These are phyloP conservation scores for Papilio polyxenes DNA, from an alignment of 1,140 invertebrate species.

Conservation along the genomic window DNA sequence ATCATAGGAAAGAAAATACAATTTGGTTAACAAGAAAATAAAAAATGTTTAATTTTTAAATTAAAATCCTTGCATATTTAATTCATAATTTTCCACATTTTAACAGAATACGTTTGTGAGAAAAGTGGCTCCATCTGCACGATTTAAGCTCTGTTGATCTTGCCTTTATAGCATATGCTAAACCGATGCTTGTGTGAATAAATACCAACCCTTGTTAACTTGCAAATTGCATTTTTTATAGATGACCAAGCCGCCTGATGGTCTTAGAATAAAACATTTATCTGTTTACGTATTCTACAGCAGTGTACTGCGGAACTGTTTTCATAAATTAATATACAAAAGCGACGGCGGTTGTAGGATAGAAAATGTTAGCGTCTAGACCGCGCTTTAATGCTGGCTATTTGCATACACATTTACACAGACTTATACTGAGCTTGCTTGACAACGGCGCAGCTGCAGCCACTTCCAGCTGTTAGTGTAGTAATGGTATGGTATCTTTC, in stretches of 20 bases:
- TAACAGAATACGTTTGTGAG: not conserved
- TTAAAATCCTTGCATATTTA: not conserved
- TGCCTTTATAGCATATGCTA: not conserved
- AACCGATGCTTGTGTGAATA: not conserved
- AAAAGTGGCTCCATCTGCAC: not conserved
- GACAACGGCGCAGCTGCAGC: not conserved
- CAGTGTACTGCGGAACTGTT: not conserved
- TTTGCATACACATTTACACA: slow-evolving; percentile 18
- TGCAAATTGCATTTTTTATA: not conserved
- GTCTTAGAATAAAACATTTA: not conserved
- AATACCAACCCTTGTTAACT: slow-evolving; percentile 1
- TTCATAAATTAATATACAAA: slow-evolving; percentile 18
- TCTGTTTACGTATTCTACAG: not conserved
- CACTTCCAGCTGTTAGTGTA: not conserved
- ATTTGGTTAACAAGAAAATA: not conserved
- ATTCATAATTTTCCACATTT: not conserved
- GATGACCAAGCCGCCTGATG: not conserved
- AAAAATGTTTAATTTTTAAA: not conserved
- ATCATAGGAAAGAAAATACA: not conserved
- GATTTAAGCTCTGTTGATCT: not conserved
- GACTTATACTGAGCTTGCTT: not conserved
- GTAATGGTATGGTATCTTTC: not conserved
- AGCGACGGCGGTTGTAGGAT: not conserved
- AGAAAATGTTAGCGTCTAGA: not conserved
- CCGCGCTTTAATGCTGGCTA: not conserved